phyloP scores from a whole-genome alignment of 1,140 invertebrate species.

The Zaprionus ornatus region DNA sequence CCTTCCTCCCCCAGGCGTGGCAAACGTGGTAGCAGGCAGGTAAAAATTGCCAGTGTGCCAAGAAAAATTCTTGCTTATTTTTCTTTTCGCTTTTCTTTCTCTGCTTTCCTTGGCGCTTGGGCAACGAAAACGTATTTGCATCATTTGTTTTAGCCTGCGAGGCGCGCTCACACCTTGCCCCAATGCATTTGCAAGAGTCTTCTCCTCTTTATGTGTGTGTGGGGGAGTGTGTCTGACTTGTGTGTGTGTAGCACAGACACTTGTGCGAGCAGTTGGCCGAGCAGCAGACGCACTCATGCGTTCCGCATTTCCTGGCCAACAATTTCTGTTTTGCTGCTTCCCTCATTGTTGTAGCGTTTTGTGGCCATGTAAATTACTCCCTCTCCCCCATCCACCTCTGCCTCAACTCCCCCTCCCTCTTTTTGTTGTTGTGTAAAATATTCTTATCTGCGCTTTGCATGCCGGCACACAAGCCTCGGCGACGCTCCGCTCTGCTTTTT shows the following conservation, averaged over 20 bases:
- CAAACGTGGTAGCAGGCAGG: constrained; percentile 47
- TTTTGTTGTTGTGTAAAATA: constrained; percentile 50
- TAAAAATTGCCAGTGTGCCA: constrained; percentile 55
- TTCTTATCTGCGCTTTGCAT: constrained; percentile 81
- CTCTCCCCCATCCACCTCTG: constrained; percentile 16
- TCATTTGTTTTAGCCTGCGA: constrained; percentile 75
- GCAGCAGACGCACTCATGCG: constrained; percentile 45
- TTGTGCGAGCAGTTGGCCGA: constrained; percentile 28
- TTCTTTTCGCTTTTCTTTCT: constrained; percentile 40
- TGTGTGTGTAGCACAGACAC: constrained; percentile 8
- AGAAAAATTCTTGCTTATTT: constrained; percentile 64
- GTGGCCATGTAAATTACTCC: constrained; percentile 71
- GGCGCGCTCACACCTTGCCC: constrained; percentile 36
- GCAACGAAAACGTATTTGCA: constrained; percentile 77
- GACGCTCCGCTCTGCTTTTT: constrained; percentile 35
- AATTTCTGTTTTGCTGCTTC: constrained; percentile 56
- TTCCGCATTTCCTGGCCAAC: constrained; percentile 41
- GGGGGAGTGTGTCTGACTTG: background rate
- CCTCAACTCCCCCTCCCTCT: background rate
- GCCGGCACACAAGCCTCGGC: constrained; percentile 37
- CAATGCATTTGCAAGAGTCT: constrained; percentile 26
- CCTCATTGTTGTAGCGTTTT: constrained; percentile 56
- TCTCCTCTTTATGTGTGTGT: background rate
- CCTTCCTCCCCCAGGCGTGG: background rate
- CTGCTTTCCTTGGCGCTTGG: background rate